Percentiles rank a stretch among this genome's conserved stretches.
phyloP scores from a whole-genome alignment of 1,140 invertebrate species.

The Danaus plexippus region DNA sequence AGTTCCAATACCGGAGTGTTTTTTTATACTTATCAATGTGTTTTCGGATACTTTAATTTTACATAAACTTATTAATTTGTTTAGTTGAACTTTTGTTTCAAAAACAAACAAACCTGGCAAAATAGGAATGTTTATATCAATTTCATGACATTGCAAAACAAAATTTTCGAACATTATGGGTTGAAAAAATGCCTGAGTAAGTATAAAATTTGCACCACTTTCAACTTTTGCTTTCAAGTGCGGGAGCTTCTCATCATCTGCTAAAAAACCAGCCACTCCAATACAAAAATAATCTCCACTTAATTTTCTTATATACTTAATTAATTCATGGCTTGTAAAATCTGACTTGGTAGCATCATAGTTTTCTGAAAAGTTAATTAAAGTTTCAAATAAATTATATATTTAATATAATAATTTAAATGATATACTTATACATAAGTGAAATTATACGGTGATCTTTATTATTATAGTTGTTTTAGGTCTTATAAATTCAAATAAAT shows the following conservation, averaged over 20 bases:
- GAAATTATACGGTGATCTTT: no score
- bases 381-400: neutral
- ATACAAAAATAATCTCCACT: conserved; percentile 58
- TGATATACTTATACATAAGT: no score
- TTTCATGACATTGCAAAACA: conserved; percentile 35
- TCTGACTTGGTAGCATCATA: conserved; percentile 39
- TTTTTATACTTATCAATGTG: conserved; percentile 24
- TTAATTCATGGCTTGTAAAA: conserved; percentile 43
- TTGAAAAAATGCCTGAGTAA: conserved; percentile 65
- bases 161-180: conserved; percentile 33
- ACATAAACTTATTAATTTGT: conserved; percentile 41
- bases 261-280: conserved; percentile 49
- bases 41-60: conserved; percentile 37
- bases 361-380: conserved; percentile 42
- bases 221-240: conserved; percentile 51
- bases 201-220: conserved; percentile 55
- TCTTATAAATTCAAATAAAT: no score
- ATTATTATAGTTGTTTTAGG: no score
- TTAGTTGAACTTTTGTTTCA: conserved; percentile 39
- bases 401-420: neutral
- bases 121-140: conserved; percentile 42
- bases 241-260: conserved; percentile 35
- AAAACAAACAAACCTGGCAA: conserved; percentile 57
- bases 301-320: conserved; percentile 42
- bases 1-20: conserved; percentile 28